phyloP scores from a whole-genome alignment of 2,113 vertebrate species.

The Megaceryle torquata region DNA sequence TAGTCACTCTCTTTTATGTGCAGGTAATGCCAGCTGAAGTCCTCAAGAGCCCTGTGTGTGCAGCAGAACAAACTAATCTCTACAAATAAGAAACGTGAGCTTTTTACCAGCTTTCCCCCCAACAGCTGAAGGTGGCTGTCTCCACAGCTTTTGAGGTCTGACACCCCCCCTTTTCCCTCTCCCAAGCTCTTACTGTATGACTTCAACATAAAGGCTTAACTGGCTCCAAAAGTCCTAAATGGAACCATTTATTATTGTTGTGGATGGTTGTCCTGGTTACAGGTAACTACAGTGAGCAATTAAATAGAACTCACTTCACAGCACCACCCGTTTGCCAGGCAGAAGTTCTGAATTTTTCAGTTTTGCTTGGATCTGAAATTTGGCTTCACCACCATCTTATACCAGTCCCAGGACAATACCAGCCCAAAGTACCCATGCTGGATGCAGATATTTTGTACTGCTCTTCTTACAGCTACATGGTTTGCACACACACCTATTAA shows the following conservation, averaged over 20 bases:
- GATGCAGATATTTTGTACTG: neutral
- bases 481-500: neutral
- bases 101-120: neutral
- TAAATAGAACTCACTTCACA: neutral
- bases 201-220: neutral
- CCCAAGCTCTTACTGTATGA: neutral
- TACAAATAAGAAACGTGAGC: neutral
- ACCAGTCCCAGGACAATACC: neutral
- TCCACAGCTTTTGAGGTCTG: neutral
- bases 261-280: constrained; percentile 19
- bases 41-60: neutral
- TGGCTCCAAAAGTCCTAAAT: constrained; percentile 16
- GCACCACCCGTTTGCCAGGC: neutral
- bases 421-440: neutral
- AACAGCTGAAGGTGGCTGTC: neutral
- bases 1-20: constrained; percentile 11
- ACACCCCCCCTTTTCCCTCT: too few species aligned
- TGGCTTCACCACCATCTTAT: neutral
- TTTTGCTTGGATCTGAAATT: constrained; percentile 44
- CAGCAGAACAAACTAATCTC: neutral
- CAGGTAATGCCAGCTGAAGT: constrained; percentile 14
- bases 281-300: neutral
- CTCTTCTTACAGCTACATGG: neutral
- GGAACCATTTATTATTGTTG: constrained; percentile 51
- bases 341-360: constrained; percentile 21